Evolutionary conservation across 2,113 vertebrate genomes (phyloP).

Genomic region (Serranochromis macrocephalus): DNA sequence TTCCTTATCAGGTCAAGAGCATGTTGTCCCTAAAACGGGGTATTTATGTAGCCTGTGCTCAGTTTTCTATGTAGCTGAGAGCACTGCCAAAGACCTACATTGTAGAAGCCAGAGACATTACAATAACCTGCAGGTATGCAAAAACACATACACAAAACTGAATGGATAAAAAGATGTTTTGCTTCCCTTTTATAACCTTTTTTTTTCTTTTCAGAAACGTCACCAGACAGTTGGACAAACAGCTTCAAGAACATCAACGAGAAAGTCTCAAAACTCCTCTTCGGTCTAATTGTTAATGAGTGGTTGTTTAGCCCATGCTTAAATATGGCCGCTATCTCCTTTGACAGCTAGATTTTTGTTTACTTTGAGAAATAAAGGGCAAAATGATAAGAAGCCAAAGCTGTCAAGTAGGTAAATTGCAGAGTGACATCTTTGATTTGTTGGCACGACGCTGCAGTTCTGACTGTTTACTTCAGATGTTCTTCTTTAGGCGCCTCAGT

Average conservation of each 20-base stretch:
- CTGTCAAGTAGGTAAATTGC: not conserved
- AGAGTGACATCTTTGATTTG: not conserved
- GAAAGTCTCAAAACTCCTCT: not conserved
- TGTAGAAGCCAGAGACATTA: slow-evolving; percentile 43
- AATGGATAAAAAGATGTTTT: not conserved
- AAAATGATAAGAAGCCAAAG: not conserved
- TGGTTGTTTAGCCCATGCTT: not conserved
- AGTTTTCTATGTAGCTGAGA: slow-evolving; percentile 22
- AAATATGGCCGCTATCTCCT: not conserved
- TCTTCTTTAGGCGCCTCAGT: not conserved
- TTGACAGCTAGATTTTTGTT: not conserved
- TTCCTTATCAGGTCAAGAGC: slow-evolving; percentile 57
- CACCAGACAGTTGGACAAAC: slow-evolving; percentile 16
- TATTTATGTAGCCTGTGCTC: slow-evolving; percentile 67
- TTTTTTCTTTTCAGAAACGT: slow-evolving; percentile 6
- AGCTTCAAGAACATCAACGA: not conserved
- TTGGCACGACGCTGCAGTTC: not conserved
- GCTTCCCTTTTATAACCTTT: not conserved
- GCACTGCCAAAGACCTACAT: not conserved
- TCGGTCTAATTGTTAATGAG: not conserved
- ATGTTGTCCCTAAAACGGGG: slow-evolving; percentile 63
- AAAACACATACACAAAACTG: not conserved
- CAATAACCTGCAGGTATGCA: slow-evolving; percentile 29
- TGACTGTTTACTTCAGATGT: not conserved
- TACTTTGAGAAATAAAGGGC: not conserved